phyloP scores from a whole-genome alignment of 2,888 invertebrate species.

The Acrocyrtus sp. region DNA sequence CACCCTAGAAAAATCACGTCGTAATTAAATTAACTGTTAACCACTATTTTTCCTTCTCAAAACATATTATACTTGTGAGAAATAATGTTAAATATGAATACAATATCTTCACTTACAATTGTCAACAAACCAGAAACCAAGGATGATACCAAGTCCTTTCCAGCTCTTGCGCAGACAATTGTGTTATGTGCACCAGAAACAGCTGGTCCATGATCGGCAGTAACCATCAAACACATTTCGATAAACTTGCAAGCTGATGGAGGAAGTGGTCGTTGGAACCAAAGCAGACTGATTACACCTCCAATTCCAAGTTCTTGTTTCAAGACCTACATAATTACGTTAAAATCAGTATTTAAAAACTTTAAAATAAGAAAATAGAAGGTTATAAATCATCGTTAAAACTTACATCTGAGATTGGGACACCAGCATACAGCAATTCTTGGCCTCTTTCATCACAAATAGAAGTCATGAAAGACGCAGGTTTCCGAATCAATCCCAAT shows the following conservation, averaged over 20 bases:
- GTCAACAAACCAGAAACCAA: conserved; percentile 96
- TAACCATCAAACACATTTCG: conserved; percentile 98
- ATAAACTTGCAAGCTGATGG: conserved; percentile 96
- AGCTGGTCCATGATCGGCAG: conserved; percentile 98
- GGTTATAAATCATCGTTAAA: conserved; percentile 28
- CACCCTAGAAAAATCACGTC: conserved; percentile 78
- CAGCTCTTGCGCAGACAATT: conserved; percentile 96
- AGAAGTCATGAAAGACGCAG: conserved; percentile 99
- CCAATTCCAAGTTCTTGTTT: conserved; percentile 97
- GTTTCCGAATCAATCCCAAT: conserved; percentile 96
- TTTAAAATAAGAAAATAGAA: not conserved
- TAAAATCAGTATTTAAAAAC: conserved; percentile 3
- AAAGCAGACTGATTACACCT: conserved; percentile 94
- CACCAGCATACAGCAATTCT: conserved; percentile 95
- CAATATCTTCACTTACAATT: conserved; percentile 83
- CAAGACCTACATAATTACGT: conserved; percentile 71
- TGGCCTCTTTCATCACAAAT: conserved; percentile 99
- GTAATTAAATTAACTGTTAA: too few species aligned
- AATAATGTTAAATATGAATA: not conserved
- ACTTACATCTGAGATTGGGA: conserved; percentile 74
- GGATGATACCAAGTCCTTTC: conserved; percentile 96
- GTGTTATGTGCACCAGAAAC: conserved; percentile 99
- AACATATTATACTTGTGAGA: not conserved
- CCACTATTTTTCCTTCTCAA: not conserved
- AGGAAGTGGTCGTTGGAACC: conserved; percentile 98